Evolutionary conservation across 2,797 vertebrate species (phyloP), one percentile per base, ranked within the genome.

Genomic region (Myotis planiceps): DNA sequence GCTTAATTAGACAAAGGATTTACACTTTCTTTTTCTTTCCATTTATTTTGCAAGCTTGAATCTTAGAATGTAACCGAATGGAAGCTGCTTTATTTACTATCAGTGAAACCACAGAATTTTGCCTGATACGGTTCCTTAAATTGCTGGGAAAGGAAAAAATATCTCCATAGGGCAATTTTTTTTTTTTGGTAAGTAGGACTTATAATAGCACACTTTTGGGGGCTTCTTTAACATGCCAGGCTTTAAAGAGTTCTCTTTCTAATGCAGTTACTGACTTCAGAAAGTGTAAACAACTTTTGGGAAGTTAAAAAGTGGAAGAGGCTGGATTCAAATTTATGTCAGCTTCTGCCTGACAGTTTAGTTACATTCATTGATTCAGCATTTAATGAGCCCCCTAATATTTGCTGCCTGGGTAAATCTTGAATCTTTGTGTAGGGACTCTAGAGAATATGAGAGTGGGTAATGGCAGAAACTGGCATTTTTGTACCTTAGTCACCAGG

Each of bases 161-260:
- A 39, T 74, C 27, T 76, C 53, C 71, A 25, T 58, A 74, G 42
- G 42, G 39, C 32, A 80, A 16, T 65, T 16, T 74, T 90, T 14
- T 13, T 12, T 74, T 88, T 66, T 69, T 68, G 19, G 19, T 51
- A 81, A 71, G 5, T 90, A 53, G 49, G 42, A 84, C 37, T 89
- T 94, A 19, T 15, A 75, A 0, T 23, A 45, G 19, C 2, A 2
- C 12, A 58, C 0, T 90, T 29, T 90, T 25, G 9, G 34, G 68
- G 45, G 18, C 23, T 55, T 9, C 16, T 83, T 55, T 51, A 29
- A 39, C 58, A 5, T 47, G 18, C 32, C 39, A 69, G 63, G 18
- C 37, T 27, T 49, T 76, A 53, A n/a, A n/a, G n/a, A 81, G 53
- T 93, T 90, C 39, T 92, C 1, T 83, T 95, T 92, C 75, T 18